phyloP scores from a whole-genome alignment of 2,797 vertebrate species.

The Lepus oiostolus region DNA sequence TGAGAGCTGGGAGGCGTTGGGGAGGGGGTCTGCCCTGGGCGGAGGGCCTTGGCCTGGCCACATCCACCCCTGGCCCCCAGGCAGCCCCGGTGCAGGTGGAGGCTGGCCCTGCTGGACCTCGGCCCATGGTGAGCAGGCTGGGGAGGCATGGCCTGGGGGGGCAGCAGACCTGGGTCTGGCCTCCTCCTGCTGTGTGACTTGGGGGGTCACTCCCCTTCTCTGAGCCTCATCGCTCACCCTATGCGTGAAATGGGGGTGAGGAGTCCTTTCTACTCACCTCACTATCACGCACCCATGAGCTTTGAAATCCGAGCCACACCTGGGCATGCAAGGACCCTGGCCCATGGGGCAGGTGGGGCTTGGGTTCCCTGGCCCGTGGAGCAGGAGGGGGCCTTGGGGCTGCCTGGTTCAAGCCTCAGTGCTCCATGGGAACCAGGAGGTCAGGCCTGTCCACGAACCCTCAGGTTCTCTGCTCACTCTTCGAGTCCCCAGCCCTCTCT shows the following conservation, averaged over 20 bases:
- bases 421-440: background rate
- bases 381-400: background rate
- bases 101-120: background rate
- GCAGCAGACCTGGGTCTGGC: background rate
- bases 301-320: background rate
- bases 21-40: background rate
- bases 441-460: background rate
- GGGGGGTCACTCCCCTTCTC: background rate
- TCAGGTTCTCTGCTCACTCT: background rate
- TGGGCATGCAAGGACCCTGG: background rate
- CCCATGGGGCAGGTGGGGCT: background rate
- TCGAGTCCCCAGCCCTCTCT: background rate
- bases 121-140: rapidly evolving
- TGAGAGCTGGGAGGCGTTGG: no score
- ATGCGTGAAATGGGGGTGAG: background rate
- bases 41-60: background rate
- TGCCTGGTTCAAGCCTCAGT: background rate
- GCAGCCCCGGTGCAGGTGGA: background rate
- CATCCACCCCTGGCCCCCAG: background rate
- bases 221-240: background rate
- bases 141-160: rapidly evolving
- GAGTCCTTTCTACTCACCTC: background rate
- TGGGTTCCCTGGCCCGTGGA: background rate
- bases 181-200: background rate
- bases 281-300: rapidly evolving